Evolutionary conservation across 2,797 vertebrate genomes (phyloP), one percentile per base, ranked within the genome.

Genomic region (Protosalanx chinensis): DNA sequence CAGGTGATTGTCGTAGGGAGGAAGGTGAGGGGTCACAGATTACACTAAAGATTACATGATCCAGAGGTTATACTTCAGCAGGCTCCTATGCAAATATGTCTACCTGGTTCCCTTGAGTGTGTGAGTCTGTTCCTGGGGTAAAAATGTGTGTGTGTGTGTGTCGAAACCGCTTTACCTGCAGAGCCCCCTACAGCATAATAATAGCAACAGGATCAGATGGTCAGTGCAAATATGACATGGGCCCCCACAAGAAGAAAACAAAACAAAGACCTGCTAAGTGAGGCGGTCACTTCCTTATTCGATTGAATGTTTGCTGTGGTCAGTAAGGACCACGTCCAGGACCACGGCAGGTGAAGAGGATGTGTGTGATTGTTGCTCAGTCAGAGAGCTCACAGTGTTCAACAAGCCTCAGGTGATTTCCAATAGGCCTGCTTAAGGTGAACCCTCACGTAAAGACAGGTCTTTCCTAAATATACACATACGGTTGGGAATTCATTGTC

Each of bases 201-300:
- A 66, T 79, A 73, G 72, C 69, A 74, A 76, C 75, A 68, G 78
- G 53, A 63, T 29, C n/a, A 27, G 1, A 32, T 65, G 64, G 64
- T 77, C 79, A 85, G 86, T 89, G 88, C 87, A 89, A 90, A 86
- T 83, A 88, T 51, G 67, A 70, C 67, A 69, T 90, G 89, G 86
- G 88, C 91, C 74, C 85, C 88, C 91, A 73, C 85, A 76, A 77
- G 58, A 59, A 75, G 71, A 72, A 70, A 72, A 80, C 72, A 84
- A 73, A 75, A 80, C 62, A 74, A 72, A 79, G 73, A 75, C 69
- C 15, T 15, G 7, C 7, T 33, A 32, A 75, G 69, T 4, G 69
- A 68, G 58, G 62, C 64, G 51, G 56, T 20, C 27, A 64, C 53
- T 56, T 67, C 67, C 64, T 65, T 74, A 76, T 6, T 46, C 10